Percentiles rank a stretch among this genome's conserved stretches.
Evolutionary conservation across 2,888 invertebrate species (phyloP).

Genomic region (Monopis laevigella): DNA sequence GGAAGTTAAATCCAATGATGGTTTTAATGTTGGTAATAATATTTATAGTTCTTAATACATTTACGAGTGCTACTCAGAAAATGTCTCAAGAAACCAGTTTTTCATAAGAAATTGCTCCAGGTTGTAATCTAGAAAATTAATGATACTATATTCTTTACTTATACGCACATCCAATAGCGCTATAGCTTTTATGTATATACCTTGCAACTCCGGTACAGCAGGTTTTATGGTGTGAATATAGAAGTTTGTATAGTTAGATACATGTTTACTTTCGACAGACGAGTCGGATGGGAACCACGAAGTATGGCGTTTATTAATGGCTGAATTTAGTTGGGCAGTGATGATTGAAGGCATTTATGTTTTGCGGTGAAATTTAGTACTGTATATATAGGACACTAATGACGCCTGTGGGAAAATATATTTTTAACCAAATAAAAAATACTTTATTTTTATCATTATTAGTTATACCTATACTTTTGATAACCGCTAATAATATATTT

Average conservation of each 20-base stretch:
- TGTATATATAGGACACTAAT: conserved; percentile 3
- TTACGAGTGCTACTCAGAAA: too few species aligned
- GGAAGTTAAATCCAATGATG: too few species aligned
- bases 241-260: conserved; percentile 9
- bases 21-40: too few species aligned
- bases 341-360: conserved; percentile 27
- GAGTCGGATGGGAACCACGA: conserved; percentile 26
- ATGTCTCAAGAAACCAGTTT: conserved; percentile 33
- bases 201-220: conserved; percentile 12
- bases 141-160: conserved; percentile 25
- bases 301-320: conserved; percentile 22
- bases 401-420: conserved; percentile 4
- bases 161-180: neutral
- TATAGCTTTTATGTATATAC: neutral
- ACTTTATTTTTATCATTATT: too few species aligned
- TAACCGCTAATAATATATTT: too few species aligned
- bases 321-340: conserved; percentile 15
- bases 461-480: too few species aligned
- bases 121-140: conserved; percentile 35
- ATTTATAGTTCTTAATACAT: too few species aligned
- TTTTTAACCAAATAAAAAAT: conserved; percentile 1
- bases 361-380: conserved; percentile 8
- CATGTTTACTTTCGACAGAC: conserved; percentile 15
- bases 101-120: conserved; percentile 36
- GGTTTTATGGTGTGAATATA: conserved; percentile 10